These are phyloP conservation scores for Cryptus armator DNA, from an alignment of 2,888 invertebrate genomes.

Conservation along the genomic window DNA sequence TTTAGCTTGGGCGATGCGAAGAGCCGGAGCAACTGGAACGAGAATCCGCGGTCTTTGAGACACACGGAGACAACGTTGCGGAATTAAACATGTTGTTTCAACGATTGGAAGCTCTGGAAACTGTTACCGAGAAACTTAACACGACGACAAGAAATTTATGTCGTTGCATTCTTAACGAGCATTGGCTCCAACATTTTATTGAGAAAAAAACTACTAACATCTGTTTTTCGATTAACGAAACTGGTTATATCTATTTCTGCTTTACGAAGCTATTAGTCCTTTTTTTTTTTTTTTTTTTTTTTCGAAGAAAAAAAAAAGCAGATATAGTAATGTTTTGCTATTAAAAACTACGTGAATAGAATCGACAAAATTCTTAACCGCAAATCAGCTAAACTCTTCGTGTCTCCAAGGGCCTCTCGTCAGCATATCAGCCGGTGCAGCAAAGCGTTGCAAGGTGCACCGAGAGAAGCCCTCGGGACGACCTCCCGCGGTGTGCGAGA, in stretches of 20 bases:
- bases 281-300: no score
- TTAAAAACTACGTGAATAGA: neutral
- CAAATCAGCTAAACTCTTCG: constrained; percentile 19
- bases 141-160: constrained; percentile 27
- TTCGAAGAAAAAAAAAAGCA: no score
- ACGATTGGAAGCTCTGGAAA: constrained; percentile 1
- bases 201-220: neutral
- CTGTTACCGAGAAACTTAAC: neutral
- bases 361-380: constrained; percentile 24
- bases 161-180: neutral
- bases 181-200: neutral
- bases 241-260: neutral
- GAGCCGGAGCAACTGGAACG: constrained; percentile 8
- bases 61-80: neutral
- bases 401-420: constrained; percentile 60
- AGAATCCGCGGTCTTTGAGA: constrained; percentile 25
- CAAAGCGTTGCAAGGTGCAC: constrained; percentile 60
- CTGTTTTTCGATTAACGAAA: neutral
- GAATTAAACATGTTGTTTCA: constrained; percentile 24
- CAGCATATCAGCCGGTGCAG: constrained; percentile 59
- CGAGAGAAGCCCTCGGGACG: constrained; percentile 55
- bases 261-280: neutral
- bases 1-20: constrained; percentile 13
- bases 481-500: constrained; percentile 63
- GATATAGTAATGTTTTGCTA: neutral